phyloP scores from a whole-genome alignment of 2,888 invertebrate genomes.

The Leptopterna dolabrata region DNA sequence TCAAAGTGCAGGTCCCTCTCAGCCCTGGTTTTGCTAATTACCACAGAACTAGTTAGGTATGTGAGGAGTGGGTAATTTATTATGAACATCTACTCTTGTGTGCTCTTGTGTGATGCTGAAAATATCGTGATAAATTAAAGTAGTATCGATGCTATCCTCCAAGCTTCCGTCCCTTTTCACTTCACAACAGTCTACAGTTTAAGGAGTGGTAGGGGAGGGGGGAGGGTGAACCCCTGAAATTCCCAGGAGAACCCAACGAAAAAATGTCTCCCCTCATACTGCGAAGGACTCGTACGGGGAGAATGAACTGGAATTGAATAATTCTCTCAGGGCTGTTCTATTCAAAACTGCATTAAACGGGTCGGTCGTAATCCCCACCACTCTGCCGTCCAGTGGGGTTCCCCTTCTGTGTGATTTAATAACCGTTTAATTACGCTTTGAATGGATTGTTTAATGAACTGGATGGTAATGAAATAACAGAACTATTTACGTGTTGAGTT shows the following conservation, averaged over 20 bases:
- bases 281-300: neutral
- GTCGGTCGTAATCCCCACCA: neutral
- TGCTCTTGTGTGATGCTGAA: too few relatives aligned
- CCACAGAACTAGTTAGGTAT: too few relatives aligned
- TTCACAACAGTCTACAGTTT: neutral
- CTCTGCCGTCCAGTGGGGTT: neutral
- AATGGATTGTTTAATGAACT: constrained; percentile 53
- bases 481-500: constrained; percentile 51
- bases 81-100: too few relatives aligned
- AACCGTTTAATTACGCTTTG: constrained; percentile 51
- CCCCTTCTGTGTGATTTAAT: constrained; percentile 35
- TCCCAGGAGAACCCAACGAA: neutral
- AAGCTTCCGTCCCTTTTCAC: neutral
- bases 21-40: too few relatives aligned
- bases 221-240: neutral
- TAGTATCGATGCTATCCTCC: constrained; percentile 33
- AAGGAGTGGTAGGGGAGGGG: neutral
- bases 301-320: constrained; percentile 45
- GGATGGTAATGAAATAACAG: constrained; percentile 46
- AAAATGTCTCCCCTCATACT: neutral
- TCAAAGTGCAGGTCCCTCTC: too few relatives aligned
- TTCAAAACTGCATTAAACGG: constrained; percentile 47
- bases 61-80: too few relatives aligned
- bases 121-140: too few relatives aligned
- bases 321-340: neutral